Percentiles rank a stretch among this genome's conserved stretches.
Evolutionary conservation across 2,888 invertebrate species (phyloP).

Genomic region (Buathra laborator): DNA sequence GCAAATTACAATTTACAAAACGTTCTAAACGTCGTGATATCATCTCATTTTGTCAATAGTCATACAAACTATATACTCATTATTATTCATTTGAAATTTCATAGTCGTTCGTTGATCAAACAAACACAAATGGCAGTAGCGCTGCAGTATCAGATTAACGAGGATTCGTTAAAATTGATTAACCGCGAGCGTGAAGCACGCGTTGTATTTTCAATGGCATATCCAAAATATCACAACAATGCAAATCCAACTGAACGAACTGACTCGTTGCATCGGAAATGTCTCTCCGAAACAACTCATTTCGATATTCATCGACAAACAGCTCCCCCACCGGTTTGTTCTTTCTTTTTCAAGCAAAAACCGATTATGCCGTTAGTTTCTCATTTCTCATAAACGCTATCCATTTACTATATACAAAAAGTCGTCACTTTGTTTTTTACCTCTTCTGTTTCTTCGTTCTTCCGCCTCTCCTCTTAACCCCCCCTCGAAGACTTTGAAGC

Average conservation of each 20-base stretch:
- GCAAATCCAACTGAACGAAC: background rate
- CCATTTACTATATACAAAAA: slow-evolving; percentile 16
- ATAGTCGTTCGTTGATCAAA: no score
- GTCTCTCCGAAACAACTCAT: background rate
- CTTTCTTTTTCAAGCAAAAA: background rate
- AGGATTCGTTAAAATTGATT: no score
- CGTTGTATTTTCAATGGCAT: no score
- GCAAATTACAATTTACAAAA: no score
- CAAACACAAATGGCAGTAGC: no score
- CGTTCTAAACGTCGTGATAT: no score
- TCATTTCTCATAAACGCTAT: background rate
- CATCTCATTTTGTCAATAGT: no score
- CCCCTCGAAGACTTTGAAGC: background rate
- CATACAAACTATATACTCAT: no score
- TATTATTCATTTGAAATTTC: no score
- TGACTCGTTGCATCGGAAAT: background rate
- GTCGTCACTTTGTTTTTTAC: background rate
- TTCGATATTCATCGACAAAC: background rate
- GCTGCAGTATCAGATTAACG: no score
- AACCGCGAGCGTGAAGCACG: no score
- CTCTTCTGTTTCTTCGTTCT: slow-evolving; percentile 22
- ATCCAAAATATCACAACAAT: no score
- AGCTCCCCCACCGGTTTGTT: background rate
- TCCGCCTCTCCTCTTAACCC: background rate
- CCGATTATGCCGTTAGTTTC: slow-evolving; percentile 41